Evolutionary conservation across 2,113 vertebrate genomes (phyloP), one percentile per base, ranked within the genome.

Genomic region (Bufo bufo): DNA sequence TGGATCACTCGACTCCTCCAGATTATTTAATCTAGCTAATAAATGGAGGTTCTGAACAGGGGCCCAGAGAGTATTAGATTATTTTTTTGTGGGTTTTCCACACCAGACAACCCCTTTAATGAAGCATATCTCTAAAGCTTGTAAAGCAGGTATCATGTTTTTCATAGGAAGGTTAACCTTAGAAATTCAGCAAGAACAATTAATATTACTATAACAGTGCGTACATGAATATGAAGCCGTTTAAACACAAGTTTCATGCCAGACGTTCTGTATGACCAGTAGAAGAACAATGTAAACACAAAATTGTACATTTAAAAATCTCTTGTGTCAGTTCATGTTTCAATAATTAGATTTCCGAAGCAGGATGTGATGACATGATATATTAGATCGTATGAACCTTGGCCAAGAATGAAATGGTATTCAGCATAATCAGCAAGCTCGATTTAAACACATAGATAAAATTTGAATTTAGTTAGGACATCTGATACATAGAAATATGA

Each of bases 311-410:
- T 85, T 61, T 85, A 20, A 13, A 33, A 85, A 61, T 61, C 84
- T 85, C 71, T 19, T 77, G 72, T 85, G 71, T 61, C 72, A 59
- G 72, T 77, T 85, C 71, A 59, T 61, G 71, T 85, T 77, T 16
- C 84, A 59, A 20, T 85, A 85, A 85, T 85, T 85, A 61, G 52
- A 85, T 85, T 85, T 77, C 71, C 71, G 77, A 77, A 61, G 71
- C 56, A 85, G 72, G 71, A 85, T 75, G 54, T 63, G 84, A 75
- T 77, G 69, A 85, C 69, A 77, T 85, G 83, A 85, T 74, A 58
- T 74, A 74, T 85, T 74, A 85, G 58, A 58, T 74, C 19, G 52
- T 85, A 74, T 33, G 56, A 56, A 85, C 52, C 17, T 74, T 43
- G 9, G 71, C 83, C 52, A 85, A 85, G 52, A 47, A 54, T 58